Percentiles rank a stretch among this genome's conserved stretches.
Conservation (phyloP, 2,113 vertebrate species). For the Regulus satrapa region DNA sequence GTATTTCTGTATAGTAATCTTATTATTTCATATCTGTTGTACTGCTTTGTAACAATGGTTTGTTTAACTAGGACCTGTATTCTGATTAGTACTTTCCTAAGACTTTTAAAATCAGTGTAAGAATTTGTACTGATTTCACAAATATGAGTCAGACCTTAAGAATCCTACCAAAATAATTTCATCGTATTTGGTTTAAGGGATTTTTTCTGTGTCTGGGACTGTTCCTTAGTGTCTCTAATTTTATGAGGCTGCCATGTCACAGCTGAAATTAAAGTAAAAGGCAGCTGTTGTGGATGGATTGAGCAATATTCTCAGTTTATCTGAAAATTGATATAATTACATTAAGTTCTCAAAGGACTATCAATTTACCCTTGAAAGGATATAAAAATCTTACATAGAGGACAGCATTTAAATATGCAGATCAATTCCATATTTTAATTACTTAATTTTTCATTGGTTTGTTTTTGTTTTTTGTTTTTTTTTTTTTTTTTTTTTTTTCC, state of each 20-base stretch:
- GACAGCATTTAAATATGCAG: background rate
- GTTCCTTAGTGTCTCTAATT: background rate
- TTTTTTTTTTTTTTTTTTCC: too few species aligned
- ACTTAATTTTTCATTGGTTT: background rate
- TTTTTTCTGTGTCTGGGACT: background rate
- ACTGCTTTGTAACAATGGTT: background rate
- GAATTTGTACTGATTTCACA: background rate
- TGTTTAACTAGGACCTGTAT: background rate
- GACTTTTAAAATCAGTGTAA: background rate
- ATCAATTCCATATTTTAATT: background rate
- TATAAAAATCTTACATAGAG: background rate
- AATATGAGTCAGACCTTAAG: background rate
- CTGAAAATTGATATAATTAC: background rate
- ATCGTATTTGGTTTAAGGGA: background rate
- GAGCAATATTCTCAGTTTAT: background rate
- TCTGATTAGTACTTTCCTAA: background rate
- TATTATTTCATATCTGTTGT: background rate
- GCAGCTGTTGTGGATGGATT: background rate
- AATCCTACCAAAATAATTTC: background rate
- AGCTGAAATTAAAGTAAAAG: background rate
- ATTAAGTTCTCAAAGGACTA: background rate
- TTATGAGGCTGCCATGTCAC: background rate
- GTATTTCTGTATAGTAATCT: background rate
- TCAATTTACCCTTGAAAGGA: background rate
- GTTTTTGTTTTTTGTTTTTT: too few species aligned